Evolutionary conservation across 2,797 vertebrate species (phyloP).

Genomic region (Eulemur albifrons): DNA sequence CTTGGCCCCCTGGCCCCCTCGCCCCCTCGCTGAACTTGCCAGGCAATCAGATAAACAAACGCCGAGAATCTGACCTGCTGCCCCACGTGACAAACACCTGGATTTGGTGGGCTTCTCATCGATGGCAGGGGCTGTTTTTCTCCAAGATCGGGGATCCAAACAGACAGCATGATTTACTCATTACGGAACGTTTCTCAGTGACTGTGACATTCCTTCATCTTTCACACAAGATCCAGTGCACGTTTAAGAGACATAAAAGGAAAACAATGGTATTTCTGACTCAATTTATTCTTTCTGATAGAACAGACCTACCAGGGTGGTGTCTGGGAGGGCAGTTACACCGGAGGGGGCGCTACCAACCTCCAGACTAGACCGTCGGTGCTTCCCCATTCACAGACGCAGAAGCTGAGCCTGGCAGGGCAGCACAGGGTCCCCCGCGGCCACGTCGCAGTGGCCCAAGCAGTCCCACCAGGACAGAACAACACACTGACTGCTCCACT

Average conservation of each 20-base stretch:
- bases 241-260: neutral
- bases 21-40: rapidly evolving
- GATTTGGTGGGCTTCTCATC: neutral
- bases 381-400: neutral
- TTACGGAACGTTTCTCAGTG: neutral
- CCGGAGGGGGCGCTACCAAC: neutral
- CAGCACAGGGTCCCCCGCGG: neutral
- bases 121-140: neutral
- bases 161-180: neutral
- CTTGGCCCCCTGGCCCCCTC: rapidly evolving
- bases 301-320: rapidly evolving
- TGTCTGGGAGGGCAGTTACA: neutral
- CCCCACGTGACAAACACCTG: neutral
- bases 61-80: neutral
- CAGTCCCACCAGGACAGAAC: too few species aligned
- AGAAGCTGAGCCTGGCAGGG: neutral
- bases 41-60: neutral
- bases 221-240: neutral
- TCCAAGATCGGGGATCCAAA: neutral
- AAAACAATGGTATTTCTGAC: neutral
- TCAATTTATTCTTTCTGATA: neutral
- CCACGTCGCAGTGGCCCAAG: neutral
- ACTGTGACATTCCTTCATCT: neutral
- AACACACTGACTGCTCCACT: neutral
- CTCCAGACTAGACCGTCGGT: neutral